A percentile compares a stretch with the other conserved stretches of the same genome.
Conservation (phyloP, 2,888 invertebrate species). For the Andricus curvator region DNA sequence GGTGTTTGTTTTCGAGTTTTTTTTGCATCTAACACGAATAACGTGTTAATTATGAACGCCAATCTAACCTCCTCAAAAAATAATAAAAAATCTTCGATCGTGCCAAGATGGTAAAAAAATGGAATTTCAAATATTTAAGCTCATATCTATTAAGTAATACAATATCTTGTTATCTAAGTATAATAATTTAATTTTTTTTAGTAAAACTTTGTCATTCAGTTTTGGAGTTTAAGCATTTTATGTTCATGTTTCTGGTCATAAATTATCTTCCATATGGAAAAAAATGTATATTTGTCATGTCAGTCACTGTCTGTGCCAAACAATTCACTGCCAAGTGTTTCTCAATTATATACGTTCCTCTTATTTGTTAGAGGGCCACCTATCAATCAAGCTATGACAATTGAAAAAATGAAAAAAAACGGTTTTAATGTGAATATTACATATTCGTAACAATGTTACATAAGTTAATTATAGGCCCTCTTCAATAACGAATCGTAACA, state of each 20-base stretch:
- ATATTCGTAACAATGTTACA: too few species aligned
- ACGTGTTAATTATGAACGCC: not conserved
- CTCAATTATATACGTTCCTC: not conserved
- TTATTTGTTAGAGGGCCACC: not conserved
- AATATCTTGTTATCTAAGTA: not conserved
- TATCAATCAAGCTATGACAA: not conserved
- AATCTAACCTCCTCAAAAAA: not conserved
- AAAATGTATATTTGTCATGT: not conserved
- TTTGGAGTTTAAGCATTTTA: not conserved
- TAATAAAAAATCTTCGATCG: not conserved
- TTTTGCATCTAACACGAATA: not conserved
- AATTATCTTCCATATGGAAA: not conserved
- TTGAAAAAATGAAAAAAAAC: too few species aligned
- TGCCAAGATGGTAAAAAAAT: not conserved
- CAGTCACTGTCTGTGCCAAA: not conserved
- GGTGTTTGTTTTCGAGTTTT: not conserved
- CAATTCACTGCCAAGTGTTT: not conserved
- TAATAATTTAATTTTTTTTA: too few species aligned
- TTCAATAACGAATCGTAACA: too few species aligned
- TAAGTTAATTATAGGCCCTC: too few species aligned
- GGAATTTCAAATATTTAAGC: not conserved
- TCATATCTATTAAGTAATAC: not conserved
- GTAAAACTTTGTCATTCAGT: not conserved
- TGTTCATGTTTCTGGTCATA: not conserved
- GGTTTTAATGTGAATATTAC: too few species aligned